Percentiles rank a stretch among this genome's conserved stretches.
Evolutionary conservation across 2,113 vertebrate genomes (phyloP).

Genomic region (Monarcha castaneiventris): DNA sequence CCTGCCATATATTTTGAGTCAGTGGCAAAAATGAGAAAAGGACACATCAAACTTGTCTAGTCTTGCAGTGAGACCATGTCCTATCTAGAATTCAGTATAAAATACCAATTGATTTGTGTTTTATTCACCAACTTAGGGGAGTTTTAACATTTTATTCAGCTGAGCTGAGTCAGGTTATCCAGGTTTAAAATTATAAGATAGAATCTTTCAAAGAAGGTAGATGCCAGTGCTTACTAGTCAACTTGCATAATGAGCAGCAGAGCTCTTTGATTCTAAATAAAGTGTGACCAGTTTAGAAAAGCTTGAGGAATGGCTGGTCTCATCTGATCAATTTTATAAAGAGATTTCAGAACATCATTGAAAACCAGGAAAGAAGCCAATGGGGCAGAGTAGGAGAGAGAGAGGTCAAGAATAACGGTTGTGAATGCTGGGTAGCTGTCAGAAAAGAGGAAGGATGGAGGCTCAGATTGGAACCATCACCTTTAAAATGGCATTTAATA

Average conservation of each 20-base stretch:
- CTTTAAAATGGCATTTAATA: conserved; percentile 7
- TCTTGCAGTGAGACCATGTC: background rate
- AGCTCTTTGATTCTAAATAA: background rate
- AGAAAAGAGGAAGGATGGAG: background rate
- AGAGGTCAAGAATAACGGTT: background rate
- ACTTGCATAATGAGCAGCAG: background rate
- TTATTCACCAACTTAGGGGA: background rate
- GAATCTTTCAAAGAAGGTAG: background rate
- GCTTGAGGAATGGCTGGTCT: background rate
- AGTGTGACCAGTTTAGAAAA: background rate
- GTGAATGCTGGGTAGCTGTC: background rate
- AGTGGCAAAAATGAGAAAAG: background rate
- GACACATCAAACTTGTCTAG: background rate
- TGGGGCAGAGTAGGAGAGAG: background rate
- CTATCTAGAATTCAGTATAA: background rate
- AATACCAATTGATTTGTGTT: background rate
- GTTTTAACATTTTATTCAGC: background rate
- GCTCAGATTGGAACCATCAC: background rate
- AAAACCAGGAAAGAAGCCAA: background rate
- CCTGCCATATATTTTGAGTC: background rate
- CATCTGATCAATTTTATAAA: background rate
- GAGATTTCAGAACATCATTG: background rate
- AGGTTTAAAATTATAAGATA: background rate
- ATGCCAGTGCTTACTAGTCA: background rate
- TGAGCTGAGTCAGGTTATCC: background rate